Evolutionary conservation across 2,888 invertebrate species (phyloP).

Genomic region (Heliconius cydno): DNA sequence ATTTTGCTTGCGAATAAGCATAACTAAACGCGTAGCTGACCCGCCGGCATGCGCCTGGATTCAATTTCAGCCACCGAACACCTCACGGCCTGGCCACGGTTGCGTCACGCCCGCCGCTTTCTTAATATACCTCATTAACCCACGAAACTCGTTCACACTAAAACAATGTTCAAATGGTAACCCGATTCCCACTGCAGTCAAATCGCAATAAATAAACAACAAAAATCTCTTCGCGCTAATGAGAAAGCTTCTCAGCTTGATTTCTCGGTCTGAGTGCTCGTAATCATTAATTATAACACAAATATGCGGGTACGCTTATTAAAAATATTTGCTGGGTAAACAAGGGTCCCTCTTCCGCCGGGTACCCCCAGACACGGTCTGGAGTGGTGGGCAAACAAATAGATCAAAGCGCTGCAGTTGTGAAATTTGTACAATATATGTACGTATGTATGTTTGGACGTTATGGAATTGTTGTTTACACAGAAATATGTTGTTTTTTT

Average conservation of each 20-base stretch:
- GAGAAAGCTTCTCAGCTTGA: constrained; percentile 41
- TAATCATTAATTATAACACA: constrained; percentile 67
- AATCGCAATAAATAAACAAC: constrained; percentile 35
- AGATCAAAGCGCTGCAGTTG: constrained; percentile 69
- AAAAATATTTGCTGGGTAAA: constrained; percentile 76
- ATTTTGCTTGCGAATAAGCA: constrained; percentile 48
- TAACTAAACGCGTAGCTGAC: constrained; percentile 68
- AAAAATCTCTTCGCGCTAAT: constrained; percentile 41
- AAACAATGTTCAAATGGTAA: constrained; percentile 64
- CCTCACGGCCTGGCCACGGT: constrained; percentile 50
- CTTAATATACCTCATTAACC: constrained; percentile 73
- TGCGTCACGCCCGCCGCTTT: constrained; percentile 61
- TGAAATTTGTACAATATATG: constrained; percentile 41
- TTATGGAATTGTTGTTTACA: constrained; percentile 12
- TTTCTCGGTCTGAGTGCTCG: constrained; percentile 51
- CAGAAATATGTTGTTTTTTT: not conserved
- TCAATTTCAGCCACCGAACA: constrained; percentile 74
- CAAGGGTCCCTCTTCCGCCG: constrained; percentile 57
- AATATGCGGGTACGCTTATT: constrained; percentile 67
- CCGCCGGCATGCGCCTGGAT: constrained; percentile 70
- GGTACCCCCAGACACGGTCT: constrained; percentile 57
- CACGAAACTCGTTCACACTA: constrained; percentile 64
- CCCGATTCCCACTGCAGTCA: constrained; percentile 56
- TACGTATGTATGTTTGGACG: not conserved
- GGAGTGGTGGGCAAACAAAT: constrained; percentile 68